A percentile compares a stretch with the other conserved stretches of the same genome.
Conservation (phyloP, 2,888 invertebrate species). For the Tetranychus piercei region DNA sequence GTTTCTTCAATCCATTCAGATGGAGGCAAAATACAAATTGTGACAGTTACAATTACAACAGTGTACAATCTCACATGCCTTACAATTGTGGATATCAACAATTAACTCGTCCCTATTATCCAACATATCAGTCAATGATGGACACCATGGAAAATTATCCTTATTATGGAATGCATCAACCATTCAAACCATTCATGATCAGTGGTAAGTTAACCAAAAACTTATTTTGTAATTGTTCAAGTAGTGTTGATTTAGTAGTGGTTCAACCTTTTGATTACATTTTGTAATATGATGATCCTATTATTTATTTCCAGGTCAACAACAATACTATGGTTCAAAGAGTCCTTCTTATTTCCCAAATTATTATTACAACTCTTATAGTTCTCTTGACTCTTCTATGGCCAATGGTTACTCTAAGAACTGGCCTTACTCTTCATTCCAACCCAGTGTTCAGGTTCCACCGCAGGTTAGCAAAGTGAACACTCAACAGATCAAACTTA, state of each 20-base stretch:
- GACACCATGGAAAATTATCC: not conserved
- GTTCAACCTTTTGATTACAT: not conserved
- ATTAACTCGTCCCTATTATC: not conserved
- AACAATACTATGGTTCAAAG: not conserved
- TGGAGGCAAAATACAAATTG: not conserved
- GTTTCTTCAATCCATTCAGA: not conserved
- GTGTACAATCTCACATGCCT: not conserved
- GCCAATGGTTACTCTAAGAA: not conserved
- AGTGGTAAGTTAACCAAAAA: too few relatives aligned
- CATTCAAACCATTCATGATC: not conserved
- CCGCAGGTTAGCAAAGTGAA: not conserved
- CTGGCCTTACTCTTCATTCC: not conserved
- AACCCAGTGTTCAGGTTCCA: not conserved
- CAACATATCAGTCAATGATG: not conserved
- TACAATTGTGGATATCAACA: not conserved
- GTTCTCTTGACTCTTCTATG: not conserved
- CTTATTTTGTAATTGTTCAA: not conserved
- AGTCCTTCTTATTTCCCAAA: not conserved
- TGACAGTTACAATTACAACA: not conserved
- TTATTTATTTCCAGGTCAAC: not conserved
- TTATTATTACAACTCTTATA: not conserved
- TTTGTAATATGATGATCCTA: not conserved
- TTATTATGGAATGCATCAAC: not conserved
- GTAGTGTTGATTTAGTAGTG: too few relatives aligned
- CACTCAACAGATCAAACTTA: not conserved